phyloP scores from a whole-genome alignment of 2,888 invertebrate genomes.

The Onchidella celtica region DNA sequence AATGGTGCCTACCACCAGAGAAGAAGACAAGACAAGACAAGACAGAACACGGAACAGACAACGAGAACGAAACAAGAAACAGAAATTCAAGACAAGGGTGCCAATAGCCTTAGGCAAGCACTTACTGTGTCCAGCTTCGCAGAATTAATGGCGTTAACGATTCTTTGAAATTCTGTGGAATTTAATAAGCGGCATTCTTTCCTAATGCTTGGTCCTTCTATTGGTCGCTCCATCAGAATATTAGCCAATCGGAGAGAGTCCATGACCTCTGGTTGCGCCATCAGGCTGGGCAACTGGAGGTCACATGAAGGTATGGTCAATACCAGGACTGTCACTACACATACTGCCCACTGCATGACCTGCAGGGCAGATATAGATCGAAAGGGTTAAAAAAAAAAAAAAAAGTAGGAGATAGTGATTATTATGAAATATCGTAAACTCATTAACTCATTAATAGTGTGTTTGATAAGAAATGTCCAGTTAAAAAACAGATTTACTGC shows the following conservation, averaged over 20 bases:
- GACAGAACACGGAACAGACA: neutral
- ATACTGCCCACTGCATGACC: slow-evolving; percentile 22
- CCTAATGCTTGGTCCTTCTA: slow-evolving; percentile 50
- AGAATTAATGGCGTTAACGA: slow-evolving; percentile 51
- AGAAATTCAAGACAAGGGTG: neutral
- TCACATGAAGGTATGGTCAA: slow-evolving; percentile 40
- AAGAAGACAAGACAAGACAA: neutral
- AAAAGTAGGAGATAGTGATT: neutral
- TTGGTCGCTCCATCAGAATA: slow-evolving; percentile 53
- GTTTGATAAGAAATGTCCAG: no score
- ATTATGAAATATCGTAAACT: no score
- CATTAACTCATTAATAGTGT: no score
- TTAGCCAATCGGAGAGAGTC: slow-evolving; percentile 54
- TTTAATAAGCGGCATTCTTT: slow-evolving; percentile 53
- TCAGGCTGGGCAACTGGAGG: slow-evolving; percentile 47
- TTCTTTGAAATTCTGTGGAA: slow-evolving; percentile 47
- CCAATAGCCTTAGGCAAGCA: no score
- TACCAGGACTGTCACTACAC: slow-evolving; percentile 35
- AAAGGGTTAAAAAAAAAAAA: neutral
- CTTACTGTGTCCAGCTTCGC: slow-evolving; percentile 57
- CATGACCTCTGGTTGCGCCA: slow-evolving; percentile 35
- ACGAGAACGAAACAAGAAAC: neutral
- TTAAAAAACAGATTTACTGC: no score
- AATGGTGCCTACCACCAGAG: no score
- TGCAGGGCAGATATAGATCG: no score